Percentiles rank a stretch among this genome's conserved stretches.
Conservation (phyloP, 1,140 invertebrate species). For the Brachionus rotundiformis region DNA sequence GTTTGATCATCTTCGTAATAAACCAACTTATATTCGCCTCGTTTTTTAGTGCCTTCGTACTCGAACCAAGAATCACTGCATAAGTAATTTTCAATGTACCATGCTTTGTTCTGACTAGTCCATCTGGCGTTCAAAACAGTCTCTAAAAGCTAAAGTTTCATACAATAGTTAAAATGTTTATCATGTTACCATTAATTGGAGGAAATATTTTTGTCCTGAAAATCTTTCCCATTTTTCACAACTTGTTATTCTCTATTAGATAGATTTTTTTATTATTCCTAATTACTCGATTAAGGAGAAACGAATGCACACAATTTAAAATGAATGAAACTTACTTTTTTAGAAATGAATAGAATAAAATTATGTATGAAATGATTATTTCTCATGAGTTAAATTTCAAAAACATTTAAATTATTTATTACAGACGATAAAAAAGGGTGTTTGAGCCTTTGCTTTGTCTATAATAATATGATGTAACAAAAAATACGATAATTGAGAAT, state of each 20-base stretch:
- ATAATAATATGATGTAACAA: background rate
- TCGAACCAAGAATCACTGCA: background rate
- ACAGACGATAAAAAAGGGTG: conserved; percentile 11
- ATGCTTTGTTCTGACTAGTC: background rate
- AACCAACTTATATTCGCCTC: background rate
- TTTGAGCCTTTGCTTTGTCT: background rate
- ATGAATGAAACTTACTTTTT: background rate
- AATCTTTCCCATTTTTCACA: background rate
- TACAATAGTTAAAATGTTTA: background rate
- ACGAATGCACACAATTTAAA: background rate
- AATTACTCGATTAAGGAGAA: too few relatives aligned
- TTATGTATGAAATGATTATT: background rate
- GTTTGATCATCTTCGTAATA: background rate
- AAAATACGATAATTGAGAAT: background rate
- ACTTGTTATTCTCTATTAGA: background rate
- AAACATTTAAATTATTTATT: background rate
- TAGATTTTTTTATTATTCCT: too few relatives aligned
- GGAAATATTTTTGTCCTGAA: conserved; percentile 20
- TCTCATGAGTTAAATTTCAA: background rate
- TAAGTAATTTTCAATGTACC: conserved; percentile 30
- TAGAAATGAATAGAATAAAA: background rate
- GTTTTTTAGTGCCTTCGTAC: conserved; percentile 3
- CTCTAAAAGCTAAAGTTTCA: background rate
- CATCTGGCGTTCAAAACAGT: conserved; percentile 6
- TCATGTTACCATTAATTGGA: background rate